Base-by-base conservation (phyloP, 2,888 invertebrate species). In the Catocala nupta region DNA sequence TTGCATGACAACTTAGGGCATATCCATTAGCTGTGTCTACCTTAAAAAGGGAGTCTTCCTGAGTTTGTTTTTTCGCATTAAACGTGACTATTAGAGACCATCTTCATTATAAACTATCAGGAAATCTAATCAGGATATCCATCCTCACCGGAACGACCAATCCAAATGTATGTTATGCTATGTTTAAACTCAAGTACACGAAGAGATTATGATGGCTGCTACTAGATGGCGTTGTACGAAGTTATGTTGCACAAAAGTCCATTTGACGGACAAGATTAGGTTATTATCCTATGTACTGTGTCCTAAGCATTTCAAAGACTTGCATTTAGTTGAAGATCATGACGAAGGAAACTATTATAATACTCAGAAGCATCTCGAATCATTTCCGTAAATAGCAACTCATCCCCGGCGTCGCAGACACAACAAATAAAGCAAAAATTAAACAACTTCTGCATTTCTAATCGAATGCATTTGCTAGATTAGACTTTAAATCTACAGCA, bases 311-410 rank as follows among this genome's bases (percentile, higher is more conserved):
- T 39, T 39, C 9, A 39, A 7, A 8, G 9, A 8, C 36, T 39
- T 8, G 0, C 45, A 45, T 13, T 45, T 45, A 5, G 13, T 39
- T 39, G 5, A 12, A 9, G n/a, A 44, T 44, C 11, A 5, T 44
- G 12, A 45, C 12, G 12, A 25, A 48, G 16, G 45, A 59, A 70
- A 57, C 55, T 13, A 53, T 43, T 43, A 59, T 48, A 51, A 13
- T 36, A 49, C 25, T 25, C 48, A 59, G 48, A 54, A 61, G 50
- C 47, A 25, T 70, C 61, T 63, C 44, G 43, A 56, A 57, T 44
- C 12, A 43, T 61, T 63, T 55, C 55, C 48, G 4, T 63, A 70
- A 74, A 72, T 74, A 74, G 70, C 55, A 44, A 55, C 70, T 58
- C 55, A 62, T 65, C 51, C 36, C 55, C 60, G 48, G 45, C 63